Percentiles rank a stretch among this genome's conserved stretches.
phyloP scores from a whole-genome alignment of 2,888 invertebrate genomes.

The Sinelater perroti region DNA sequence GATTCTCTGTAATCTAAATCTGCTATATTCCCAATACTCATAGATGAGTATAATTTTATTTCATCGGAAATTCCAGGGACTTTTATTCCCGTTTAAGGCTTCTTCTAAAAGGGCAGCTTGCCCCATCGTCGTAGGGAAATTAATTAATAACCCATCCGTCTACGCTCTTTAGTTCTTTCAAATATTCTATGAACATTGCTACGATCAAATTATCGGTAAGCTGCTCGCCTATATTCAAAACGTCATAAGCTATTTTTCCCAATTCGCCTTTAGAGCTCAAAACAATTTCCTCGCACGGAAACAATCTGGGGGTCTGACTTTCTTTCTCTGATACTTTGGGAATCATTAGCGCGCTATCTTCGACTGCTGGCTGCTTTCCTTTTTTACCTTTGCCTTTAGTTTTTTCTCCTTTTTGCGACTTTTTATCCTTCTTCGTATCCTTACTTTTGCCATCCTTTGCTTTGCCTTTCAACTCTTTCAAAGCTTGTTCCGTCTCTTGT shows the following conservation, averaged over 20 bases:
- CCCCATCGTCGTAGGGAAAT: conserved; percentile 68
- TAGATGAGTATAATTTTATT: conserved; percentile 20
- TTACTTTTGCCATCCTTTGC: conserved; percentile 47
- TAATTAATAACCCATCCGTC: conserved; percentile 70
- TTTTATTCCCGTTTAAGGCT: conserved; percentile 64
- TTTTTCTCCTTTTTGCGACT: conserved; percentile 15
- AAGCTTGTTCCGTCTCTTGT: conserved; percentile 59
- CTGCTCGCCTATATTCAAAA: conserved; percentile 63
- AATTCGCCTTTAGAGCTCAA: conserved; percentile 64
- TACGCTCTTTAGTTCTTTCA: conserved; percentile 63
- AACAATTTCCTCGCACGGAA: conserved; percentile 67
- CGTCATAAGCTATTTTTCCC: conserved; percentile 67
- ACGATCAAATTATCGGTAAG: conserved; percentile 64
- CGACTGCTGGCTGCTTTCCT: conserved; percentile 17
- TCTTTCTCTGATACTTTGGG: conserved; percentile 56
- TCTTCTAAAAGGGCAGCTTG: conserved; percentile 70
- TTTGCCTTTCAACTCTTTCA: conserved; percentile 60
- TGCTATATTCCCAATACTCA: conserved; percentile 46
- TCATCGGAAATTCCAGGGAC: conserved; percentile 57
- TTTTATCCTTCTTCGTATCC: conserved; percentile 15
- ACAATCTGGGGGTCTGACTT: conserved; percentile 69
- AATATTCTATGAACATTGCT: conserved; percentile 69
- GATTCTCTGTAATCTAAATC: conserved; percentile 42
- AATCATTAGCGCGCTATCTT: not conserved
- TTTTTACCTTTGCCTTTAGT: conserved; percentile 33